Evolutionary conservation across 2,888 invertebrate genomes (phyloP), one percentile per base, ranked within the genome.

Genomic region (Polia nebulosa): DNA sequence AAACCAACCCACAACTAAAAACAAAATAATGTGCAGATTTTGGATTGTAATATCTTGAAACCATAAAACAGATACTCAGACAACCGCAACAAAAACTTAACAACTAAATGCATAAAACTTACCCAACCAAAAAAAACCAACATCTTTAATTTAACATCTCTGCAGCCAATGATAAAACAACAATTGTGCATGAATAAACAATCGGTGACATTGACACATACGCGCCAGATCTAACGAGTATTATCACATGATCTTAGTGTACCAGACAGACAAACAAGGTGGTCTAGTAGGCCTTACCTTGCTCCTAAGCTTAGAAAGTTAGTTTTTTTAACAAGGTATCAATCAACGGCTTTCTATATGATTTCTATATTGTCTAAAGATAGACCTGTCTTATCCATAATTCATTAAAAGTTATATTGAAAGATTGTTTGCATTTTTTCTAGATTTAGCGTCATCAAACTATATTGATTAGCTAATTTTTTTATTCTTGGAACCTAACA

Each of bases 151-250:
- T 34, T 39, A 34, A 53, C 29, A 47, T 36, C n/a, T 13, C 59
- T 27, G 32, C 49, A 56, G 75, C 47, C 25, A 65, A 71, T 70
- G 47, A 79, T 76, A 75, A 76, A 73, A 70, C 70, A 78, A 71
- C 64, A 70, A 81, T 52, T 32, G 51, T 51, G 60, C 58, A 80
- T 72, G 76, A 70, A 76, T 70, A 81, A 81, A 87, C 79, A 85
- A 86, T 81, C 75, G 66, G 61, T 86, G 92, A 92, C 93, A 94
- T 93, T 94, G 94, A 94, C 92, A 92, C 90, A 89, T 83, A 84
- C 85, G 87, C 94, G 90, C 93, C 93, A 94, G 95, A 94, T 93
- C 90, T 90, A 90, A 89, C 84, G 84, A 89, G 85, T 80, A 70
- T 86, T 85, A 82, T 82, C 83, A 68, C 60, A 69, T 70, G 85